Evolutionary conservation across 1,140 invertebrate genomes (phyloP), one percentile per base, ranked within the genome.

Genomic region (Homarus americanus): DNA sequence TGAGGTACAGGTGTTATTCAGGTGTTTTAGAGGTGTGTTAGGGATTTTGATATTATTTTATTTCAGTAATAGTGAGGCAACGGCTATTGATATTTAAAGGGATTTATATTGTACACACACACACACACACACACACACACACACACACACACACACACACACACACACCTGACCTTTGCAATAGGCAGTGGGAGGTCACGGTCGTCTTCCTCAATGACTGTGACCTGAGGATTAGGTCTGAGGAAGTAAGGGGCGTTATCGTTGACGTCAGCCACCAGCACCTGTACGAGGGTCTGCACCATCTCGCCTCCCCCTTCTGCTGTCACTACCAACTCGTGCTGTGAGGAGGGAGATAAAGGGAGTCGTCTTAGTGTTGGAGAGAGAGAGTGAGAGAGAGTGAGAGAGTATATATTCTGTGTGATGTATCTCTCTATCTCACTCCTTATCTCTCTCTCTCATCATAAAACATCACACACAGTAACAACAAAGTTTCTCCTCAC

Each of bases 191-290:
- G 73, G 10, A 76, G 24, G 10, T 76, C 34, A 17, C 73, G 73
- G 12, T 76, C 73, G 32, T 76, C 73, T n/a, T 76, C 73, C 73
- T 76, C 73, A 17, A 76, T 76, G 73, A 76, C 34, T 4, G 73
- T 76, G 40, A 38, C 20, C 3, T 40, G 40, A 9, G 73, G 73
- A 36, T 76, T 32, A 24, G 73, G 73, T 40, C 73, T 7, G 5
- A 76, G 34, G 73, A 76, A 76, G 36, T 38, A 76, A 9, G 73
- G 73, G 10, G 73, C 12, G 73, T 76, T 76, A 36, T 76, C 73
- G 36, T 76, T 76, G 20, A 76, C 73, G 20, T 76, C 73, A 0
- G 73, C 36, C 36, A 76, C 73, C 73, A 24, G 17, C 38, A 76
- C 73, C 73, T 38, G 5, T 17, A 76, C 73, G 17, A 76, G 1